Evolutionary conservation across 1,140 invertebrate species (phyloP), one percentile per base, ranked within the genome.

Genomic region (Drosophila ogumai): DNA sequence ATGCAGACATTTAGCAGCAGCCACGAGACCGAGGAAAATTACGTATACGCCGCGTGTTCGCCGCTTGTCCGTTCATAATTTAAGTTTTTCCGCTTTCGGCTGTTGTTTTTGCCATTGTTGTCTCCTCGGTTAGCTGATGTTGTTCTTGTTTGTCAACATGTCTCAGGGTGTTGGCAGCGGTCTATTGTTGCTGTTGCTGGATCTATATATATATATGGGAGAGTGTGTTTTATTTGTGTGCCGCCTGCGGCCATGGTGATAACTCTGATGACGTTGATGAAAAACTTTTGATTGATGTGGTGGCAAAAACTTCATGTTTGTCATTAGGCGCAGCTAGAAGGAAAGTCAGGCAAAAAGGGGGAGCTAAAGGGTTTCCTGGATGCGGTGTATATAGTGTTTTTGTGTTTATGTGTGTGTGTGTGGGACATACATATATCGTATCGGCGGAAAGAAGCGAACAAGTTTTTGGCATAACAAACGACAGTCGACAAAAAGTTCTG

Each of bases 251-350:
- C 54, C 50, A 73, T 80, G 86, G 75, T 90, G 86, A 90, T 90
- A 90, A 90, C 86, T 88, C 87, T 90, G 86, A 91, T 90, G 86
- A 90, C 86, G 88, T 91, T 91, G 87, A 90, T 91, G 87, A 87
- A 91, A 90, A 90, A 90, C 87, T 90, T 90, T 90, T 90, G 86
- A 90, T 90, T 90, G 86, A 90, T 90, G 86, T 82, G 82, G 79
- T 90, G 81, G 85, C 80, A 78, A 87, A 91, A 90, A 90, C 87
- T 90, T 90, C 80, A 90, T 79, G 76, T 79, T 78, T 90, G 87
- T 90, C 87, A 90, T 90, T 90, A 90, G 79, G 82, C 78, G 32
- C 56, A 68, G 46, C 58, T 54, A 63, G 34, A 46, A 32, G 49
- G 22, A 44, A 46, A 28, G 31, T 50, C 32, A n/a, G 22, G 65